Base-by-base conservation (phyloP, 2,888 invertebrate species). In the Aphidoletes aphidimyza region DNA sequence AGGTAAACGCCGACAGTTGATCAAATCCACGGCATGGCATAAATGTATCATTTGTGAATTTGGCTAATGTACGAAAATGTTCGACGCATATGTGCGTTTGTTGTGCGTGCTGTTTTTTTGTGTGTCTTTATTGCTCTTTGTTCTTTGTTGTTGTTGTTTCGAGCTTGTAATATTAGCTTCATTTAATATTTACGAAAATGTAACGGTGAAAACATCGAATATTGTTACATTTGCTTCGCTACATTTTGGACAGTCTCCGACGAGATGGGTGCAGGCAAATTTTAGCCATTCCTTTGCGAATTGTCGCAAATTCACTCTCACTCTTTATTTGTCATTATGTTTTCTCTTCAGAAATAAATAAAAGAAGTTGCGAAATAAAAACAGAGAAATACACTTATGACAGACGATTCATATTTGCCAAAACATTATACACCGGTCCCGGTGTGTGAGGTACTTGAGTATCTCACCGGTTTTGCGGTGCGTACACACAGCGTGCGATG, bases 151-250 rank as follows among this genome's bases (percentile, higher is more conserved):
- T n/a, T n/a, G n/a, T n/a, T n/a, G n/a, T n/a, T n/a, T n/a, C n/a
- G n/a, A n/a, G n/a, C n/a, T n/a, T 69, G 30, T 34, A 30, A 69
- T 69, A 69, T 69, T 69, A 69, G 26, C 69, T 30, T 17, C n/a
- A 69, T 69, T 69, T 69, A 69, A 69, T 69, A 69, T 69, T 69
- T 69, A 69, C 30, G 69, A 69, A 69, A 42, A 34, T 1, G 69
- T 34, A 54, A 54, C 54, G 22, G 5, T 3, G 17, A 2, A 26
- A 26, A 54, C 54, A 54, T 54, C 22, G n/a, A 69, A 69, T 11
- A 30, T 26, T 69, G 30, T 14, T 30, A 30, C 34, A 19, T 69
- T 69, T 54, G 2, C 22, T 26, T 26, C 17, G 6, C 17, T 47
- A 17, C 2, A 2, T 54, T 54, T 69, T 69, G 69, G 69, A 69